These are phyloP conservation scores for Falco cherrug DNA, from an alignment of 2,797 vertebrate genomes.

Conservation along the genomic window DNA sequence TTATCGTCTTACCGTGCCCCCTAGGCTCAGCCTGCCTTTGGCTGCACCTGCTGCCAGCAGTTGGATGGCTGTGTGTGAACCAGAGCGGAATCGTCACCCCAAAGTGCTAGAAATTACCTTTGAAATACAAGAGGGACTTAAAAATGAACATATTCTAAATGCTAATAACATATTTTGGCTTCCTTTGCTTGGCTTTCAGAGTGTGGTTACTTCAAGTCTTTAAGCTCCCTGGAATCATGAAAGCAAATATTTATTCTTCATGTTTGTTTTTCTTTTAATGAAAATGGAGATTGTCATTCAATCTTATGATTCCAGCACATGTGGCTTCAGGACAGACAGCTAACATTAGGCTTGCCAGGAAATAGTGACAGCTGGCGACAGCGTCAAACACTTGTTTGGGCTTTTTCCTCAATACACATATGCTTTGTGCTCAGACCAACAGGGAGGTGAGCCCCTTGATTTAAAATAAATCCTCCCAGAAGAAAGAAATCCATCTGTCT, in stretches of 20 bases:
- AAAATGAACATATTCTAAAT: neutral
- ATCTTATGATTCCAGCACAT: neutral
- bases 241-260: conserved; percentile 18
- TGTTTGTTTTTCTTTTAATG: conserved; percentile 31
- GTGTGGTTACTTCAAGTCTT: neutral
- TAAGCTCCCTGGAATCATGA: neutral
- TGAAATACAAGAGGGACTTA: neutral
- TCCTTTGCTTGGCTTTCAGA: neutral
- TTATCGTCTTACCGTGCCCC: conserved; percentile 2
- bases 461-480: conserved; percentile 36
- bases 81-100: neutral
- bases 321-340: neutral
- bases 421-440: conserved; percentile 11
- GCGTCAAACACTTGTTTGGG: neutral
- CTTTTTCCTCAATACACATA: neutral
- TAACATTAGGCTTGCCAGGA: neutral
- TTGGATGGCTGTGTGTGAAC: neutral
- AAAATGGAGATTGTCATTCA: conserved; percentile 16
- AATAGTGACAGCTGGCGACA: conserved; percentile 3
- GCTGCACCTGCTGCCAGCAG: neutral
- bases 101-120: neutral
- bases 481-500: conserved; percentile 58
- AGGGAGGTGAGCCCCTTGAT: neutral
- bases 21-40: neutral
- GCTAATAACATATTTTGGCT: neutral